Conservation (phyloP, 2,113 vertebrate genomes). For the Nesoenas mayeri region DNA sequence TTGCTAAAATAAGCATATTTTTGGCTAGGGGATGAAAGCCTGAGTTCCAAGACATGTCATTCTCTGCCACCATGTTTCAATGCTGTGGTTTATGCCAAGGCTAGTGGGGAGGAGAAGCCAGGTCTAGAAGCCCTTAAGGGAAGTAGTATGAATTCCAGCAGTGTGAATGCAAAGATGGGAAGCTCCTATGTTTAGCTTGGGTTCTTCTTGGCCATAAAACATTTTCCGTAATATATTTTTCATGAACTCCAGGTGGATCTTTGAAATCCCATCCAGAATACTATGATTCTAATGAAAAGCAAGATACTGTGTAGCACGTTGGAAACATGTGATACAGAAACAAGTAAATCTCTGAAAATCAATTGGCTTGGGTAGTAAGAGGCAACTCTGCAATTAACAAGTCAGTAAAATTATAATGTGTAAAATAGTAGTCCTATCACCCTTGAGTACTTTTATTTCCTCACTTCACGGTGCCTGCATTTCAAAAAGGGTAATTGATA, state of each 20-base stretch:
- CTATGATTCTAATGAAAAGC: not conserved
- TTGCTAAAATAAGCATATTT: not conserved
- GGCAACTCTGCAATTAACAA: not conserved
- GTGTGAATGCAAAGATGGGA: not conserved
- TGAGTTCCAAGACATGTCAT: accelerated
- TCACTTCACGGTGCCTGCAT: not conserved
- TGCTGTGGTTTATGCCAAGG: not conserved
- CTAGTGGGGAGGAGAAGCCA: not conserved
- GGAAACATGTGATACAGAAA: not conserved
- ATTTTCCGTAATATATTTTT: not conserved
- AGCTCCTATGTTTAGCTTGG: conserved; percentile 11
- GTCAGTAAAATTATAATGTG: not conserved
- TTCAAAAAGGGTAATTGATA: not conserved
- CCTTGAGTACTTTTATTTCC: not conserved
- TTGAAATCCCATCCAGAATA: not conserved
- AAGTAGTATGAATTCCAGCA: not conserved
- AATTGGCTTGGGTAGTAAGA: not conserved
- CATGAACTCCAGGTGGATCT: not conserved
- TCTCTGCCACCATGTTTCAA: not conserved
- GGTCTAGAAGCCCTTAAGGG: not conserved
- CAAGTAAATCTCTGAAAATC: not conserved
- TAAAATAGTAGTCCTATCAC: not conserved
- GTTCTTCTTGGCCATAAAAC: not conserved
- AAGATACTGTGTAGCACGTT: not conserved
- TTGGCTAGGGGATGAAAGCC: not conserved